Evolutionary conservation across 64 coral and sea anemone species (phyloP).

Genomic region (Catalaphyllia jardinei): DNA sequence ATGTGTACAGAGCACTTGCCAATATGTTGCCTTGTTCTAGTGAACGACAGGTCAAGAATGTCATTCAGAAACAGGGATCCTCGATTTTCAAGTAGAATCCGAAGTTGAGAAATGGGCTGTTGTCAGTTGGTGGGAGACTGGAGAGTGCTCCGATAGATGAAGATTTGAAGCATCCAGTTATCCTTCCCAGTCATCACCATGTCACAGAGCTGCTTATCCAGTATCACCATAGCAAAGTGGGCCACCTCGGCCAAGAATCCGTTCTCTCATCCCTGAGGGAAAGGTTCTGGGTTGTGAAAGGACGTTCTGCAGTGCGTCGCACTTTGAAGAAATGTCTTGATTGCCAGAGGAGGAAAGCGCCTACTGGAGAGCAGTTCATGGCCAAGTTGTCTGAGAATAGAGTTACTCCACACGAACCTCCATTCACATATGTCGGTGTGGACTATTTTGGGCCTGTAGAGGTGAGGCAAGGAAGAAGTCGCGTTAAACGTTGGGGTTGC

Average conservation of each 20-base stretch:
- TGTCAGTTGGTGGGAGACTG: background rate
- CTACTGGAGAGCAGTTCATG: background rate
- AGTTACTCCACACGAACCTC: background rate
- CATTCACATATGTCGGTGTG: background rate
- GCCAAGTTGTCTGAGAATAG: background rate
- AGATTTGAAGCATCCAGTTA: background rate
- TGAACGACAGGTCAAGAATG: background rate
- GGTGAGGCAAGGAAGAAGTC: background rate
- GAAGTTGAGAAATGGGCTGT: slow-evolving; percentile 11
- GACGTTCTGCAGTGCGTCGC: background rate
- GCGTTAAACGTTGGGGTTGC: slow-evolving; percentile 11
- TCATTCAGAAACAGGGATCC: background rate
- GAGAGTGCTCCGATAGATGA: background rate
- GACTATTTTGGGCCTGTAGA: background rate
- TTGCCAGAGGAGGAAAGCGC: background rate
- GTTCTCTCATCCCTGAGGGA: background rate
- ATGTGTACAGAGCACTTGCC: background rate
- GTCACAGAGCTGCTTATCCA: background rate
- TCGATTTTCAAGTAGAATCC: background rate
- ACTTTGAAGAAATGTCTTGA: background rate
- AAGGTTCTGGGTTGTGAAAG: slow-evolving; percentile 1
- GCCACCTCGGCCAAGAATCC: background rate
- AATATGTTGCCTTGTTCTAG: background rate
- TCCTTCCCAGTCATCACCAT: slow-evolving; percentile 1
- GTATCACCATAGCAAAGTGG: background rate